phyloP scores from a whole-genome alignment of 2,113 vertebrate genomes.

The Prionailurus bengalensis region DNA sequence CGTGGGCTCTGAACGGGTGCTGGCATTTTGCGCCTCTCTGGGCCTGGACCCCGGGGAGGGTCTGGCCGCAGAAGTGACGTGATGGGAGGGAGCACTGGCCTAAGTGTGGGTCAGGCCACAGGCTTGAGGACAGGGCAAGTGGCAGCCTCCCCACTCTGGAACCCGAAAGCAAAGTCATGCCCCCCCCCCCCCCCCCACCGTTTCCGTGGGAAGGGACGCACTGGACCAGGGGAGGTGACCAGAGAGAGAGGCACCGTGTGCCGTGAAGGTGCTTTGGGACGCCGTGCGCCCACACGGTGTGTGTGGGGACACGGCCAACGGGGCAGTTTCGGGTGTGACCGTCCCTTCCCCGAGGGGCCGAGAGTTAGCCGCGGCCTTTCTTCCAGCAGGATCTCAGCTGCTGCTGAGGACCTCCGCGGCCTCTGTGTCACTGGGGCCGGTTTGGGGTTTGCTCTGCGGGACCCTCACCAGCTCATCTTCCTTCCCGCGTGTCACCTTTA shows the following conservation, averaged over 20 bases:
- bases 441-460: accelerated
- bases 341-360: accelerated
- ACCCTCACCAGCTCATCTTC: accelerated
- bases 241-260: accelerated
- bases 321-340: accelerated
- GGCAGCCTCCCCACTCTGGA: accelerated
- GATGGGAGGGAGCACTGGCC: accelerated
- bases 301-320: accelerated
- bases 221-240: accelerated
- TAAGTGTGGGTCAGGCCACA: accelerated
- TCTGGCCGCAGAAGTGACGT: accelerated
- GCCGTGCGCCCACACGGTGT: accelerated
- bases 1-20: not conserved
- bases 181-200: accelerated
- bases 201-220: accelerated
- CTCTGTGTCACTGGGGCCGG: no score
- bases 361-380: accelerated
- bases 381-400: not conserved
- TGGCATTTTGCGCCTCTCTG: accelerated
- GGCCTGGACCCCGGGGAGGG: not conserved
- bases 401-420: accelerated
- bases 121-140: not conserved
- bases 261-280: accelerated
- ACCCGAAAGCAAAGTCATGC: accelerated
- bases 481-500: not conserved